A percentile compares a stretch with the other conserved stretches of the same genome.
phyloP scores from a whole-genome alignment of 2,797 vertebrate genomes.

The Falco concolor region DNA sequence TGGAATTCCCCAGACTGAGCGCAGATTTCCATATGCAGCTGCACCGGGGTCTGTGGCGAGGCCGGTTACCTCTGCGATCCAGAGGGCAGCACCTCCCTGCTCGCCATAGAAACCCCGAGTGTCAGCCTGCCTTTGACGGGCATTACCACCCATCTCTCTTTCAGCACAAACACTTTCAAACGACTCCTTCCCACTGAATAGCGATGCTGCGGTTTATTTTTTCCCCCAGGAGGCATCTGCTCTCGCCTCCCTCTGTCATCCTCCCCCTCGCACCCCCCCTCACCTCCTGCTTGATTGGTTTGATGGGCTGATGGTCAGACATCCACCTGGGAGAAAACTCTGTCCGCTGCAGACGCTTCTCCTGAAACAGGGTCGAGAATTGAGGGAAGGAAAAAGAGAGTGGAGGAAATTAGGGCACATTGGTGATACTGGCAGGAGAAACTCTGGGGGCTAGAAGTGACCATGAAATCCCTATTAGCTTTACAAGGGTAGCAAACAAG shows the following conservation, averaged over 20 bases:
- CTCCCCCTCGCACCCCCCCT: constrained; percentile 68
- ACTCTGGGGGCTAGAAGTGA: constrained; percentile 22
- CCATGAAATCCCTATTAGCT: constrained; percentile 55
- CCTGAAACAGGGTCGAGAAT: constrained; percentile 75
- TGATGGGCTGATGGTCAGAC: constrained; percentile 79
- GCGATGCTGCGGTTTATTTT: constrained; percentile 55
- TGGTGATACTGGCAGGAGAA: constrained; percentile 15
- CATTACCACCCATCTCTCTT: constrained; percentile 66
- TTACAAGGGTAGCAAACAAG: constrained; percentile 31
- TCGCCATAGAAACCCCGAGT: constrained; percentile 45
- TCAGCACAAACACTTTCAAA: constrained; percentile 56
- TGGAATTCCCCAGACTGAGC: constrained; percentile 62
- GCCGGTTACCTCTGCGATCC: constrained; percentile 20
- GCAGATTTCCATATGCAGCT: constrained; percentile 61
- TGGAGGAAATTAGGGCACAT: constrained; percentile 62
- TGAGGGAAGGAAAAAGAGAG: constrained; percentile 63
- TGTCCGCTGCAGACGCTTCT: constrained; percentile 84
- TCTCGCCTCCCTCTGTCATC: constrained; percentile 30
- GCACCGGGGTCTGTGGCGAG: neutral
- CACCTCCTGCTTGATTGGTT: constrained; percentile 76
- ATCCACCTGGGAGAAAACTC: constrained; percentile 78
- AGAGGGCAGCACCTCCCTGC: constrained; percentile 64
- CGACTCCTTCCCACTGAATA: constrained; percentile 55
- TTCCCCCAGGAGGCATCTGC: constrained; percentile 61
- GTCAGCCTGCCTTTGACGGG: constrained; percentile 51